These are phyloP conservation scores for Platyscapa corneri DNA, from an alignment of 1,140 invertebrate genomes.

Conservation along the genomic window DNA sequence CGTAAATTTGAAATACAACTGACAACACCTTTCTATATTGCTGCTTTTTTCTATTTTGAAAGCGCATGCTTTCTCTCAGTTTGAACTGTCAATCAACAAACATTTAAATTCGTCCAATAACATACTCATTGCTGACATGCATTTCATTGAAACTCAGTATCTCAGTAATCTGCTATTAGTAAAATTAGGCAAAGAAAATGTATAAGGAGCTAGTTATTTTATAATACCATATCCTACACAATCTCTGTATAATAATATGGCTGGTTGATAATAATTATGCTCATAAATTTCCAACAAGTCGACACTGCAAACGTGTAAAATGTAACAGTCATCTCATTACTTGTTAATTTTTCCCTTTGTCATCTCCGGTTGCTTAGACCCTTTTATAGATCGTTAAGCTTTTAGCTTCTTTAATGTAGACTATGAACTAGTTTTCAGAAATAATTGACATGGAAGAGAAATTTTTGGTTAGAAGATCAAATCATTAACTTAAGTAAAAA, in stretches of 20 bases:
- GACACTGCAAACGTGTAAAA: not conserved
- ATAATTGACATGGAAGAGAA: slow-evolving; percentile 22
- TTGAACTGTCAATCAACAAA: not conserved
- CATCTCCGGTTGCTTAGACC: not conserved
- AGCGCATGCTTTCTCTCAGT: not conserved
- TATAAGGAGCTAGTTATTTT: not conserved
- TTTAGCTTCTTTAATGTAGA: not conserved
- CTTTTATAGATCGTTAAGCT: not conserved
- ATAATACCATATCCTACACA: not conserved
- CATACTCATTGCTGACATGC: not conserved
- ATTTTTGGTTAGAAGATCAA: not conserved
- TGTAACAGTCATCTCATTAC: not conserved
- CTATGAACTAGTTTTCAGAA: not conserved
- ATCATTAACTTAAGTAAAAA: no score
- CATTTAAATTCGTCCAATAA: not conserved
- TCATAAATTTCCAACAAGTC: slow-evolving; percentile 35
- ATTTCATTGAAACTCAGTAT: not conserved
- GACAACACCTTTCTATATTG: not conserved
- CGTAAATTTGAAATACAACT: not conserved
- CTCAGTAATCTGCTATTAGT: not conserved
- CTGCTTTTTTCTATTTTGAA: not conserved
- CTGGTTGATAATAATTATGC: not conserved
- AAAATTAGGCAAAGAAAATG: not conserved
- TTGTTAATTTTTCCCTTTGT: slow-evolving; percentile 13
- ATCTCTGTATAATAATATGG: not conserved